Evolutionary conservation across 2,113 vertebrate species (phyloP).

Genomic region (Ptilorrhoa leucosticta): DNA sequence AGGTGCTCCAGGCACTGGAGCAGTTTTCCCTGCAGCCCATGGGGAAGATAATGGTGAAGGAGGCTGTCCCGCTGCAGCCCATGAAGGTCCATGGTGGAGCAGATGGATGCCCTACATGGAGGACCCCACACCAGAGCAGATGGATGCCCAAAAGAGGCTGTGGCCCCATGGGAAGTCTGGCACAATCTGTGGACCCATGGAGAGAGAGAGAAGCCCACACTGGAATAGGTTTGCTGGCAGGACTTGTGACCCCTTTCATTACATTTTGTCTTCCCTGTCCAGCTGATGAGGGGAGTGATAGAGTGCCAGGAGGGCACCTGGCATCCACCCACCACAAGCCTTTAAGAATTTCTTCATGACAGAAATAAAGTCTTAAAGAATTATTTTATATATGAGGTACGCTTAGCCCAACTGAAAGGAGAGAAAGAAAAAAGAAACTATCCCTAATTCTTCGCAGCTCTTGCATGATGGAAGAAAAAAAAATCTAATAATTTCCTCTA

Average conservation of each 20-base stretch:
- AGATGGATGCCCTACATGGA: not conserved
- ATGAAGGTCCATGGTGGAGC: not conserved
- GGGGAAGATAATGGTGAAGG: not conserved
- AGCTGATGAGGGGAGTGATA: not conserved
- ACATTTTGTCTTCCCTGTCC: not conserved
- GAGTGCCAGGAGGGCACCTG: accelerated
- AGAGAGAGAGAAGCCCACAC: not conserved
- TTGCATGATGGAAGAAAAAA: not conserved
- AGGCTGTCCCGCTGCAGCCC: not conserved
- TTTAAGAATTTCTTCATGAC: not conserved
- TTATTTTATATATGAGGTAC: not conserved
- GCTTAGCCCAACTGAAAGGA: not conserved
- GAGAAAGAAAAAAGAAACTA: not conserved
- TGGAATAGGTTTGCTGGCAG: not conserved
- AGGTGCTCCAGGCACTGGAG: not conserved
- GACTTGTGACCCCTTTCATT: not conserved
- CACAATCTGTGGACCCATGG: not conserved
- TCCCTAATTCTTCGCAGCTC: not conserved
- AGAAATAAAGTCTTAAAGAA: not conserved
- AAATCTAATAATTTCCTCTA: not conserved
- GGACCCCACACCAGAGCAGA: not conserved
- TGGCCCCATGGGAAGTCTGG: not conserved
- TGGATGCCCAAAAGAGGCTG: not conserved
- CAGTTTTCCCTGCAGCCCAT: not conserved
- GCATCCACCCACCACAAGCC: not conserved